A percentile compares a stretch with the other conserved stretches of the same genome.
phyloP scores from a whole-genome alignment of 2,888 invertebrate species.

The Leucoptera coffeella region DNA sequence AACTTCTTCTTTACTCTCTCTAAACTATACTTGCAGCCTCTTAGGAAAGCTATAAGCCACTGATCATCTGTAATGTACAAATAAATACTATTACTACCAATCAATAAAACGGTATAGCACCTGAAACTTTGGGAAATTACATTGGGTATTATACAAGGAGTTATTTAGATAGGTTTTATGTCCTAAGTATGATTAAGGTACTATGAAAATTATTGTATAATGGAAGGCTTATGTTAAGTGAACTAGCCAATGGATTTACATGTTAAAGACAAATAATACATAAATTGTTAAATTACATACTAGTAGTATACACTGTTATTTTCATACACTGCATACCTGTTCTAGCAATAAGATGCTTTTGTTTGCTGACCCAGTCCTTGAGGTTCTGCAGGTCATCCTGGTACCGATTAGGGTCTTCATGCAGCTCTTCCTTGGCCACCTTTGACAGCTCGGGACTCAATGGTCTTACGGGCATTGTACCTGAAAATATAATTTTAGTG shows the following conservation, averaged over 20 bases:
- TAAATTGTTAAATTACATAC: no score
- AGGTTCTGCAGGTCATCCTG: constrained; percentile 30
- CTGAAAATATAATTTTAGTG: no score
- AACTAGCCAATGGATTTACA: no score
- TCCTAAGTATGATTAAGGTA: no score
- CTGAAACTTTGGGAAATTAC: no score
- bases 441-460: constrained; percentile 35
- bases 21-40: constrained; percentile 53
- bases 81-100: no score
- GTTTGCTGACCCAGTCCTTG: constrained; percentile 48
- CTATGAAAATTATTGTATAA: neutral
- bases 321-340: constrained; percentile 37
- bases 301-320: no score
- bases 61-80: constrained; percentile 38
- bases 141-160: no score
- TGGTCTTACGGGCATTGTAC: constrained; percentile 20
- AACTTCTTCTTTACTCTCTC: constrained; percentile 50
- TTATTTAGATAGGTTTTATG: no score
- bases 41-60: constrained; percentile 44
- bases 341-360: constrained; percentile 46
- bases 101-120: no score
- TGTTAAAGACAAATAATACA: no score
- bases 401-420: constrained; percentile 36
- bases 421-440: constrained; percentile 37
- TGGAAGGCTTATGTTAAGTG: no score